These are phyloP conservation scores for Drosophila aldrichi DNA, from an alignment of 2,888 invertebrate species.

Conservation along the genomic window DNA sequence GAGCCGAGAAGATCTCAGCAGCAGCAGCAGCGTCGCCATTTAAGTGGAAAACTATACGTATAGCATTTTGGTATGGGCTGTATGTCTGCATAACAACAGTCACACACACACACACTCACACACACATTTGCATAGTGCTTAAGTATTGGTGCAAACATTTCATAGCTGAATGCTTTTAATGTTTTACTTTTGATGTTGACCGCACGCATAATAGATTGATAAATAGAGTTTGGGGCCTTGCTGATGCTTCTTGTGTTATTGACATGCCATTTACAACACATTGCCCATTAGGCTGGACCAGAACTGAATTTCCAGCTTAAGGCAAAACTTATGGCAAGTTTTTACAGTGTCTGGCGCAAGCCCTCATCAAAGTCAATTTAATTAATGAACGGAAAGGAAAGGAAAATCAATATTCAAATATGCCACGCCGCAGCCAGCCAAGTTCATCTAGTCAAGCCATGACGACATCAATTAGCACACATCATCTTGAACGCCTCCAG, in stretches of 20 bases:
- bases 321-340: conserved; percentile 49
- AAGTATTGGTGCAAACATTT: conserved; percentile 59
- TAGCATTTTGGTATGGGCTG: background rate
- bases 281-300: conserved; percentile 4
- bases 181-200: conserved; percentile 71
- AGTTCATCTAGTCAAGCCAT: conserved; percentile 24
- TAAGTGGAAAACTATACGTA: conserved; percentile 54
- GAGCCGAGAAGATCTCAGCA: conserved; percentile 44
- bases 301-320: conserved; percentile 20
- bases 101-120: conserved; percentile 13
- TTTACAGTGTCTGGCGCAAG: conserved; percentile 15
- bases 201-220: conserved; percentile 64
- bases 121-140: conserved; percentile 35
- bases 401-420: conserved; percentile 73
- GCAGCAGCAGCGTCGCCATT: conserved; percentile 38
- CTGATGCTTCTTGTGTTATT: conserved; percentile 43
- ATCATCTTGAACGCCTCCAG: conserved; percentile 68
- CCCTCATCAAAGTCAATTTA: conserved; percentile 83
- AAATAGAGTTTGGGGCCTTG: conserved; percentile 16
- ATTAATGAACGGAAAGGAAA: conserved; percentile 60
- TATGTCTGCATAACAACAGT: conserved; percentile 22
- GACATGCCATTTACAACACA: conserved; percentile 53
- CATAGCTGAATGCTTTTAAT: conserved; percentile 74
- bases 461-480: conserved; percentile 73
- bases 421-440: conserved; percentile 4